A percentile compares a stretch with the other conserved stretches of the same genome.
These are phyloP conservation scores for Patella pellucida DNA, from an alignment of 2,888 invertebrate genomes.

Conservation along the genomic window DNA sequence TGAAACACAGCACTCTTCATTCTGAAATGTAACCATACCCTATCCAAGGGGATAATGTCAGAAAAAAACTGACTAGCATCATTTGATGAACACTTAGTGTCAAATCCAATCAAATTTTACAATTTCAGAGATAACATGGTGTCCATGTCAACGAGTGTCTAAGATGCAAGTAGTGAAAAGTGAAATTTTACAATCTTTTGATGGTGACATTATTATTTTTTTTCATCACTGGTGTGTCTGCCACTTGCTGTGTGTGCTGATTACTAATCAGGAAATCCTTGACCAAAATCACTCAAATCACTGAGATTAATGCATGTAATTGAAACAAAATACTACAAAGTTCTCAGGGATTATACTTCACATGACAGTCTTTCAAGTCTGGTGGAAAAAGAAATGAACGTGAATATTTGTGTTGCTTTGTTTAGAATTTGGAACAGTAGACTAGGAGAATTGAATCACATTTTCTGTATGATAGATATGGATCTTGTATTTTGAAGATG, in stretches of 20 bases:
- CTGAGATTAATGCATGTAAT: too few species aligned
- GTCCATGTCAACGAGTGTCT: not conserved
- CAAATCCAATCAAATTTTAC: conserved; percentile 8
- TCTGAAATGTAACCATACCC: not conserved
- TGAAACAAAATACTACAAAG: too few species aligned
- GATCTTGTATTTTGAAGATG: too few species aligned
- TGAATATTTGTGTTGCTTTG: too few species aligned
- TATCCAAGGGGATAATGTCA: not conserved
- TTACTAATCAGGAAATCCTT: not conserved
- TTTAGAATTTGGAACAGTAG: too few species aligned
- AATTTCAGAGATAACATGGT: not conserved
- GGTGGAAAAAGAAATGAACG: too few species aligned
- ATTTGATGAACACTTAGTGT: conserved; percentile 7
- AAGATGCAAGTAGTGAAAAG: not conserved
- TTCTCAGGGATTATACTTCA: too few species aligned
- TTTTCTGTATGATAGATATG: too few species aligned
- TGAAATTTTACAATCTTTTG: not conserved
- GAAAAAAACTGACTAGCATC: not conserved
- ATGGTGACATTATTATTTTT: not conserved
- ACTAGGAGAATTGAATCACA: too few species aligned
- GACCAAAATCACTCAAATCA: not conserved
- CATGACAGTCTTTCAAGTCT: too few species aligned
- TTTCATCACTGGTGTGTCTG: not conserved
- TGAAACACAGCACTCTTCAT: not conserved
- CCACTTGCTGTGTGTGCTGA: not conserved